A percentile compares a stretch with the other conserved stretches of the same genome.
These are phyloP conservation scores for Drosophila glabriapex DNA, from an alignment of 2,888 invertebrate genomes.

Conservation along the genomic window DNA sequence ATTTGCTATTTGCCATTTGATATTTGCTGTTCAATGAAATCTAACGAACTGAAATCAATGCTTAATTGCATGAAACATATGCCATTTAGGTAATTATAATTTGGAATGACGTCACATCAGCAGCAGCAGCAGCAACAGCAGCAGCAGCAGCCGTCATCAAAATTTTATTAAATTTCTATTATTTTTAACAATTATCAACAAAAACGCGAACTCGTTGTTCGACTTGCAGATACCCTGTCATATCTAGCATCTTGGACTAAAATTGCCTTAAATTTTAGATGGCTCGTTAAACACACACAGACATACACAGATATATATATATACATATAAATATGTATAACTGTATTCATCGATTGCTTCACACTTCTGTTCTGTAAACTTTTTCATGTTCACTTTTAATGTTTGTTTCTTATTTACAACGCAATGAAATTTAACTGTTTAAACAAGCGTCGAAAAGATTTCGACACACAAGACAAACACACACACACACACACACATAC, in stretches of 20 bases:
- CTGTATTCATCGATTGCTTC: conserved; percentile 40
- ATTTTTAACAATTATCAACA: background rate
- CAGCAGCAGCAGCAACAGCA: conserved; percentile 26
- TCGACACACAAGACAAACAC: conserved; percentile 31
- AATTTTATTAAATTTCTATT: conserved; percentile 50
- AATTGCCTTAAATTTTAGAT: background rate
- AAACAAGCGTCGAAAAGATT: conserved; percentile 71
- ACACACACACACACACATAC: conserved; percentile 26
- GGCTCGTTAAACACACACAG: conserved; percentile 11
- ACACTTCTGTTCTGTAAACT: conserved; percentile 30
- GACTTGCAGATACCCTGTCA: background rate
- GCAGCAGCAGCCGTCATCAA: conserved; percentile 40
- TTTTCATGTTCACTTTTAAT: conserved; percentile 43
- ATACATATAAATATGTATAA: conserved; percentile 15
- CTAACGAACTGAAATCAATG: conserved; percentile 62
- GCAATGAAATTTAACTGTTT: conserved; percentile 77
- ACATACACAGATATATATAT: background rate
- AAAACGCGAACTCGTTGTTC: background rate
- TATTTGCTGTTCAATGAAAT: conserved; percentile 15
- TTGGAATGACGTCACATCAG: conserved; percentile 42
- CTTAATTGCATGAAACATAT: conserved; percentile 64
- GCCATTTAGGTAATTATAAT: conserved; percentile 75
- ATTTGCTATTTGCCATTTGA: background rate
- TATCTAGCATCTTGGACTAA: background rate
- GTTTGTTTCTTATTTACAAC: conserved; percentile 67